These are phyloP conservation scores for Drosophila neonasuta DNA, from an alignment of 2,888 invertebrate genomes.

Conservation along the genomic window DNA sequence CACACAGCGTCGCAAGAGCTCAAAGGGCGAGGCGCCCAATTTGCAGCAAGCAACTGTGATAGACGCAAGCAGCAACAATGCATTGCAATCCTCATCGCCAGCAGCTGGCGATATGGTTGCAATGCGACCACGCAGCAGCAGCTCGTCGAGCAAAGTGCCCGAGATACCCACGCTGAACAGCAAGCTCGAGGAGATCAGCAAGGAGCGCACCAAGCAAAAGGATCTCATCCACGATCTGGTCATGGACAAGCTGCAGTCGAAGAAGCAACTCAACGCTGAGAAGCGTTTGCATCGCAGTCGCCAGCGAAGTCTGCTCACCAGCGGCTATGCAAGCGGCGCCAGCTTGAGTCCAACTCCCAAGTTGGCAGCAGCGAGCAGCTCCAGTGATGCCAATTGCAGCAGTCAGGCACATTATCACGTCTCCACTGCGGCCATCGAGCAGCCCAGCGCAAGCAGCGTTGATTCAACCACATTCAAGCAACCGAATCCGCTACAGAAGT, in stretches of 20 bases:
- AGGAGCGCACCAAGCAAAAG: conserved; percentile 91
- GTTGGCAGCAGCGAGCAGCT: conserved; percentile 74
- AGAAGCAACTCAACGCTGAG: conserved; percentile 86
- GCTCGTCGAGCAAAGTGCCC: conserved; percentile 75
- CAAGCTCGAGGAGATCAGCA: conserved; percentile 89
- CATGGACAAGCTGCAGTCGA: conserved; percentile 89
- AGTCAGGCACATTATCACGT: conserved; percentile 81
- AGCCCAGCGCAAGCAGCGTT: not conserved
- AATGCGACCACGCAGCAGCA: conserved; percentile 60
- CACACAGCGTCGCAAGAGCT: conserved; percentile 84
- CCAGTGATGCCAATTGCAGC: conserved; percentile 77
- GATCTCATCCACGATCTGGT: conserved; percentile 92
- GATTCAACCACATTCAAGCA: conserved; percentile 48
- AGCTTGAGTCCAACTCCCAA: conserved; percentile 81
- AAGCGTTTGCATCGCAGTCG: conserved; percentile 85
- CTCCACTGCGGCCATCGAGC: conserved; percentile 68
- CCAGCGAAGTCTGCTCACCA: conserved; percentile 82
- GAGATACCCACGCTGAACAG: conserved; percentile 85
- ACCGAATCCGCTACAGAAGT: conserved; percentile 71
- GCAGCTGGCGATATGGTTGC: not conserved
- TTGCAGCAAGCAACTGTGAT: conserved; percentile 55
- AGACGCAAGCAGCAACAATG: not conserved
- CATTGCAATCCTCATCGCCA: not conserved
- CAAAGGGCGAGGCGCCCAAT: conserved; percentile 81
- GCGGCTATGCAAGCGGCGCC: conserved; percentile 78